Percentiles rank a stretch among this genome's conserved stretches.
Evolutionary conservation across 2,113 vertebrate species (phyloP).

Genomic region (Catharus fuscescens): DNA sequence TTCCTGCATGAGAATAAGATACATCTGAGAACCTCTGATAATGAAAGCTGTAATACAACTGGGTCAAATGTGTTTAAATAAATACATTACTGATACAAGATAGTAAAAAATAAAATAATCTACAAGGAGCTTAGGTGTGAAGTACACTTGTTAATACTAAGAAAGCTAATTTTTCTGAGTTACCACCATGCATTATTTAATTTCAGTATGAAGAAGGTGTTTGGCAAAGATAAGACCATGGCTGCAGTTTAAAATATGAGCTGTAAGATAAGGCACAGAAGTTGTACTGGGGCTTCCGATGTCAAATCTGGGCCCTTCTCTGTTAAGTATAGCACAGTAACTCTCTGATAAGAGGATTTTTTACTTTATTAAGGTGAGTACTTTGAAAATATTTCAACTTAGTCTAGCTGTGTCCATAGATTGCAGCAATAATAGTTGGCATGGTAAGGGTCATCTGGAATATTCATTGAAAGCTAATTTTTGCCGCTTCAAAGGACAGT

Average conservation of each 20-base stretch:
- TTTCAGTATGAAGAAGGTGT: background rate
- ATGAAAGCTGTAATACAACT: background rate
- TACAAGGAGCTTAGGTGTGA: background rate
- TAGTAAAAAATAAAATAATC: background rate
- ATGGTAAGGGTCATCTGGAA: background rate
- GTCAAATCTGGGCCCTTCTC: background rate
- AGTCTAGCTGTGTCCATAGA: background rate
- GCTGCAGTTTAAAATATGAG: background rate
- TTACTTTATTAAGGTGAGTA: background rate
- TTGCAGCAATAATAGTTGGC: background rate
- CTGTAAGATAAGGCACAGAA: background rate
- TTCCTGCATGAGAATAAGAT: background rate
- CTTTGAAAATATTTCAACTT: background rate
- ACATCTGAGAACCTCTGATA: background rate
- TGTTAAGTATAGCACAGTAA: background rate
- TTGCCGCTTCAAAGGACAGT: background rate
- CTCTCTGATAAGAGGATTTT: background rate
- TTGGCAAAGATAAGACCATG: background rate
- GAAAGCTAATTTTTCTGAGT: background rate
- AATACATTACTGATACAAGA: background rate
- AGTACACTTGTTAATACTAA: background rate
- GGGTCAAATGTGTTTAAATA: background rate
- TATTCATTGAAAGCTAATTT: background rate
- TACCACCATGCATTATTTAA: background rate
- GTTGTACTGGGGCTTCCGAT: background rate